Evolutionary conservation across 64 coral and sea anemone species (phyloP), one percentile per base, ranked within the genome.

Genomic region (Actinia equina): DNA sequence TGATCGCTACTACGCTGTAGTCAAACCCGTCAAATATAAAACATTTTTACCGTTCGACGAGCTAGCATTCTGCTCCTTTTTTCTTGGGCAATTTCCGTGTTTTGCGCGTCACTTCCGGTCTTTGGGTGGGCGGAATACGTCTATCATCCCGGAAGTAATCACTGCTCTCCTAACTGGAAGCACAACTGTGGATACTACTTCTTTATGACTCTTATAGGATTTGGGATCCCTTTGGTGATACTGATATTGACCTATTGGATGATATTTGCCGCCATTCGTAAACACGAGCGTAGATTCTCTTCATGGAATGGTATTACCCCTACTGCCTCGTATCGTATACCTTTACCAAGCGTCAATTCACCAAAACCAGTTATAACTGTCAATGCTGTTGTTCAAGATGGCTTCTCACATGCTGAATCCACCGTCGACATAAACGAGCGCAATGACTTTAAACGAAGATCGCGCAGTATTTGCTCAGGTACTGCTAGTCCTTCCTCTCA

Each of bases 1-100:
- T 46, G 96, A 98, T 65, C 93, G 96, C 17, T 98, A 95, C 67
- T 90, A 89, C 30, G 93, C 93, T 5, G 96, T 98, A 20, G 93
- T 98, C 5, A 86, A 85, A 86, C 96, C 96, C 51, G 88, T 95
- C 86, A 92, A 89, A 83, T 92, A 98, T 76, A 89, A 88, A 76
- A 77, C 74, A 59, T 91, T 55, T 58, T 98, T 1, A 98, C 93
- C 3, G 77, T 85, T 7, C 86, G 77, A 52, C 77, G 78, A 14
- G 96, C 96, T 7, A 27, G 84, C 4, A 67, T 52, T 46, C 90
- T 98, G 93, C 52, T 98, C 11, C 19, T 78, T 17, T 43, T 87
- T 15, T 91, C 77, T 2, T 95, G 91, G 90, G 37, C 85, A 53
- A 59, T 92, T 22, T 83, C 96, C 6, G n/a, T 92, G 12, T 61